These are phyloP conservation scores for Brachyhypopomus occidentalis DNA, from an alignment of 2,113 vertebrate genomes.

Conservation along the genomic window DNA sequence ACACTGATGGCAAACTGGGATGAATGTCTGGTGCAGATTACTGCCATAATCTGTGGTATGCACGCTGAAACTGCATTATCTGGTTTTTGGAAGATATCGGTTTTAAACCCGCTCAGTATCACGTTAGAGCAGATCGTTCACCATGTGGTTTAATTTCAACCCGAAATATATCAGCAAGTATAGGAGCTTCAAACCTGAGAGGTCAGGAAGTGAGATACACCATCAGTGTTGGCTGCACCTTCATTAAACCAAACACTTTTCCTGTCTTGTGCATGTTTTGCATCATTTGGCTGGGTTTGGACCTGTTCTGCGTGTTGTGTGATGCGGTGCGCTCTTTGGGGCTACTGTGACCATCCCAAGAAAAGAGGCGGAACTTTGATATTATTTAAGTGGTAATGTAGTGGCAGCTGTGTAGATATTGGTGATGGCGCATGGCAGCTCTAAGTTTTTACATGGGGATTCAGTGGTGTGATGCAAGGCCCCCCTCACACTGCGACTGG, in stretches of 20 bases:
- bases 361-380: constrained; percentile 50
- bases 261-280: constrained; percentile 57
- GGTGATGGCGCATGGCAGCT: constrained; percentile 71
- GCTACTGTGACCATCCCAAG: constrained; percentile 68
- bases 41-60: not conserved
- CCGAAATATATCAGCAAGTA: not conserved
- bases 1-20: not conserved
- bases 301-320: constrained; percentile 60
- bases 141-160: not conserved
- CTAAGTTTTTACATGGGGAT: constrained; percentile 81
- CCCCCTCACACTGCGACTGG: constrained; percentile 70
- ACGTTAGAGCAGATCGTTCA: too few relatives aligned
- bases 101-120: not conserved
- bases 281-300: constrained; percentile 34
- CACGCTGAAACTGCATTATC: not conserved
- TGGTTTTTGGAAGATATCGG: not conserved
- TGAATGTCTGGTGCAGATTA: constrained; percentile 4
- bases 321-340: constrained; percentile 71
- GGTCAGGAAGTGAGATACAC: not conserved
- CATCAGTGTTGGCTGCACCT: not conserved
- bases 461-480: constrained; percentile 87
- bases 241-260: not conserved
- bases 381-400: constrained; percentile 51
- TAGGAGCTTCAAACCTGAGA: not conserved
- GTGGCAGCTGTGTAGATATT: constrained; percentile 54